These are phyloP conservation scores for Drosophila paranaensis DNA, from an alignment of 2,888 invertebrate genomes.

Conservation along the genomic window DNA sequence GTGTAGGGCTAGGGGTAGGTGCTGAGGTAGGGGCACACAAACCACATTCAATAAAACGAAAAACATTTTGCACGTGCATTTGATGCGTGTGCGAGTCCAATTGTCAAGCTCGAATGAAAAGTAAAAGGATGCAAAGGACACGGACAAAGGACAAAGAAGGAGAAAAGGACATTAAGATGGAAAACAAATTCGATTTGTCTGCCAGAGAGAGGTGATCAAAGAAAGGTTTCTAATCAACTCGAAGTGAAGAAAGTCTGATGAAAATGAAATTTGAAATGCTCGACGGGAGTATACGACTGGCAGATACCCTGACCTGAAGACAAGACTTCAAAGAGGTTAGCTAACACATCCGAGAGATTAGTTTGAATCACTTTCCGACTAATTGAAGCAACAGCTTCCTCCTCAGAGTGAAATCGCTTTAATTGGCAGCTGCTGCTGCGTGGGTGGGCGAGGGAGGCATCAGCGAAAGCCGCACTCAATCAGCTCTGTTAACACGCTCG, in stretches of 20 bases:
- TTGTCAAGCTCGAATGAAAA: slow-evolving; percentile 25
- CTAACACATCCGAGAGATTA: not conserved
- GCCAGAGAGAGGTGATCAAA: not conserved
- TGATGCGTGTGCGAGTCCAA: slow-evolving; percentile 40
- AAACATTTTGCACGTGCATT: slow-evolving; percentile 71
- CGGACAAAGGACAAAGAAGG: not conserved
- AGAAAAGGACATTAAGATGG: not conserved
- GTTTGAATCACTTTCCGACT: not conserved
- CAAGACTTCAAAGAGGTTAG: too few species aligned
- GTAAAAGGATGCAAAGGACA: slow-evolving; percentile 24
- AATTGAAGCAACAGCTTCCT: slow-evolving; percentile 2
- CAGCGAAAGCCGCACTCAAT: slow-evolving; percentile 71
- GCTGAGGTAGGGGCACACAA: not conserved
- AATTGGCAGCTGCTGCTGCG: slow-evolving; percentile 8
- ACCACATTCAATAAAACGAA: slow-evolving; percentile 34
- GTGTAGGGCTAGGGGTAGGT: not conserved
- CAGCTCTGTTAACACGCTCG: slow-evolving; percentile 59
- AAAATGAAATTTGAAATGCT: not conserved
- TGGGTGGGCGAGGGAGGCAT: slow-evolving; percentile 20
- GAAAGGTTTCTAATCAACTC: not conserved
- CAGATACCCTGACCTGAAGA: too few species aligned
- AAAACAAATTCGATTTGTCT: not conserved
- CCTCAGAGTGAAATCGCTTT: not conserved
- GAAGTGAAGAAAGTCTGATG: not conserved
- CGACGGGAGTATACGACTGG: too few species aligned